phyloP scores from a whole-genome alignment of 1,140 invertebrate genomes.

The Temnothorax longispinosus region DNA sequence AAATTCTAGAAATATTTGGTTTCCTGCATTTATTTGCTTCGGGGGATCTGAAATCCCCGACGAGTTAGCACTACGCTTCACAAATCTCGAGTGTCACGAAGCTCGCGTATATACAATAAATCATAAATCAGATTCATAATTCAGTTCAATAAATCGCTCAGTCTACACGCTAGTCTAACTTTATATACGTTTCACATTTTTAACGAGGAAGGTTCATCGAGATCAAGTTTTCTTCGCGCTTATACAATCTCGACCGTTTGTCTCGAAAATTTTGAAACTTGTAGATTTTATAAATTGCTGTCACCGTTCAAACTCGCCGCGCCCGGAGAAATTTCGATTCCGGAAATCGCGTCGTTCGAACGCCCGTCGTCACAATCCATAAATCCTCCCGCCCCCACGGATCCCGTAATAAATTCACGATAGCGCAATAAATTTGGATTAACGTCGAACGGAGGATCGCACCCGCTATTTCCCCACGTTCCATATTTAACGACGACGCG shows the following conservation, averaged over 20 bases:
- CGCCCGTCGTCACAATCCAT: background rate
- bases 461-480: conserved; percentile 8
- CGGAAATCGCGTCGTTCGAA: background rate
- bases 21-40: too few relatives aligned
- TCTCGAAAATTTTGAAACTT: background rate
- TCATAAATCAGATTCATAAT: background rate
- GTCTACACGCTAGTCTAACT: too few relatives aligned
- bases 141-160: background rate
- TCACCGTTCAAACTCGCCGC: background rate
- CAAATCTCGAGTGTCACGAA: background rate
- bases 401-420: conserved; percentile 13
- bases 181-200: background rate
- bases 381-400: background rate
- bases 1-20: conserved; percentile 8
- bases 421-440: conserved; percentile 28
- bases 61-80: background rate
- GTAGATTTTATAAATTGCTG: background rate
- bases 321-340: background rate
- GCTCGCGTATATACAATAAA: background rate
- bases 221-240: background rate
- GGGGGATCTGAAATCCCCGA: background rate
- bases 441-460: background rate
- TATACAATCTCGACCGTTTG: background rate
- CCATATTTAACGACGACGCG: background rate
- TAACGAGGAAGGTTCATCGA: background rate